Evolutionary conservation across 2,888 invertebrate genomes (phyloP), one percentile per base, ranked within the genome.

Genomic region (Mystacides longicornis): DNA sequence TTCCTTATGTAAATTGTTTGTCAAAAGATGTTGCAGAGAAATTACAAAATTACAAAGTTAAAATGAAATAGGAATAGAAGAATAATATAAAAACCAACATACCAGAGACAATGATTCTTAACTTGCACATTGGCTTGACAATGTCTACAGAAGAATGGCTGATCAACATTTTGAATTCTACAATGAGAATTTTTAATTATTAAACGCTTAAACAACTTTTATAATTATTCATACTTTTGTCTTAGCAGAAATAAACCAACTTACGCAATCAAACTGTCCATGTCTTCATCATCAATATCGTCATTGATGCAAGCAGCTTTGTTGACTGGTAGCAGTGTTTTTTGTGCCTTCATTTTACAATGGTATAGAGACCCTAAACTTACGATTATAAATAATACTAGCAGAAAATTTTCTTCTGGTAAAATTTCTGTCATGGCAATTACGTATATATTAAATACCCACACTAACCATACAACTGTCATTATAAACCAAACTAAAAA

Each of bases 401-500:
- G 49, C 3, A 54, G 2, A 2, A 59, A 48, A 27, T 59, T 60
- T 49, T 60, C 60, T 50, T 59, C 52, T 1, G 52, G 51, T 21
- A 60, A 49, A 22, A 91, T 82, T 68, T 89, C 87, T 60, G 88
- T 70, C 56, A 86, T 72, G 4, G 84, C 82, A 27, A 89, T 80
- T n/a, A 88, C 83, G 59, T 75, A 73, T 54, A 81, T 68, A 67
- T 90, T 86, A 71, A 88, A 89, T 19, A 89, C 76, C 20, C 84
- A 63, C 64, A 85, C 81, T 67, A 89, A 71, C 63, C 80, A 78
- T 3, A 83, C 64, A 2, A 82, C 76, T 9, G 89, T 87, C 46
- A 83, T 81, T 43, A 86, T 66, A 1, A 84, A 80, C 89, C 90
- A 90, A 62, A 84, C 80, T 58, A 81, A 78, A 68, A 89, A 89